Conservation (phyloP, 2,888 invertebrate species). For the Notodonta ziczac region DNA sequence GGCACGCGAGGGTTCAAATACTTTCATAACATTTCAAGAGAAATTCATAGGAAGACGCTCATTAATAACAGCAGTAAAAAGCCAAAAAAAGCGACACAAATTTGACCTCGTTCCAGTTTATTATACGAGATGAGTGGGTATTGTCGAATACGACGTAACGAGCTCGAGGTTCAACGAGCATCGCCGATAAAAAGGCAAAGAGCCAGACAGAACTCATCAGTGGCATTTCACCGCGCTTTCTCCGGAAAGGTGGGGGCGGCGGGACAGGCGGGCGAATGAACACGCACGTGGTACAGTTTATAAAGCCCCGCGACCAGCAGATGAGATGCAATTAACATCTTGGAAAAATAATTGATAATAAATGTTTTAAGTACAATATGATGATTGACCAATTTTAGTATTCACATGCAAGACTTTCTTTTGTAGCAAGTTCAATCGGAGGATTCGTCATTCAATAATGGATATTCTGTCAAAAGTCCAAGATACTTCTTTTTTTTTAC, state of each 20-base stretch:
- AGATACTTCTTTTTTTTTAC: no score
- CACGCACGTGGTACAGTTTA: slow-evolving; percentile 1
- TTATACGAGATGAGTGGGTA: slow-evolving; percentile 4
- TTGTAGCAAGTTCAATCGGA: no score
- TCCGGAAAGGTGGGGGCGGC: slow-evolving; percentile 30
- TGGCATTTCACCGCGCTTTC: slow-evolving; percentile 48
- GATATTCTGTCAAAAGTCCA: no score
- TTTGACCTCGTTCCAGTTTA: slow-evolving; percentile 2
- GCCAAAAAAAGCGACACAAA: not conserved
- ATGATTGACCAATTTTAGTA: no score
- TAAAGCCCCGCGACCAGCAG: not conserved
- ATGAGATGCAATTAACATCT: not conserved
- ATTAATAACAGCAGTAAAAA: not conserved
- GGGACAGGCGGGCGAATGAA: slow-evolving; percentile 6
- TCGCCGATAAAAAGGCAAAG: slow-evolving; percentile 18
- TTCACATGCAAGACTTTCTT: no score
- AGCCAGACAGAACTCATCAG: slow-evolving; percentile 23
- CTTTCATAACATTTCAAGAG: not conserved
- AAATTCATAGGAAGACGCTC: not conserved
- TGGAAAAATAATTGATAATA: no score
- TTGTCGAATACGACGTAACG: slow-evolving; percentile 9
- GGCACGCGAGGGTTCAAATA: no score
- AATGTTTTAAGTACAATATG: no score
- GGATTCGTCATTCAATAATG: no score
- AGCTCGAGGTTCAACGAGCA: slow-evolving; percentile 10